These are phyloP conservation scores for Patiria pectinifera DNA, from an alignment of 53 echinoderm and acorn worm genomes.

Conservation along the genomic window DNA sequence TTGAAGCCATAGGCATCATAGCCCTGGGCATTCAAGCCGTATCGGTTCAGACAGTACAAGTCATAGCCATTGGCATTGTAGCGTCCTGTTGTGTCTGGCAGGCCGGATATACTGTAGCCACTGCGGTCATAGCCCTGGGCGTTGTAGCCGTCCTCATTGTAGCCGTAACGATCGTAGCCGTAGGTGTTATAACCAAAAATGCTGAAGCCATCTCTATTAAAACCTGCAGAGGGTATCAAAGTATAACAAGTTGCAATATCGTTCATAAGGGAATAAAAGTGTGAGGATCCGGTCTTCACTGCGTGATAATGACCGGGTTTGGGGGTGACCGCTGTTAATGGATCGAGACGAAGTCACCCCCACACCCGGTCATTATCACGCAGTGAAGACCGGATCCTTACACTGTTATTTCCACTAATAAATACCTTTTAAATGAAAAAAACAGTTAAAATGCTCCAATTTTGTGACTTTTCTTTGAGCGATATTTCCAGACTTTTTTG, in stretches of 20 bases:
- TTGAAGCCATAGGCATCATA: slow-evolving; percentile 85
- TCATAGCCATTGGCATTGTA: slow-evolving; percentile 71
- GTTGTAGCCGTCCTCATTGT: slow-evolving; percentile 76
- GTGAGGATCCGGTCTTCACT: too few species aligned
- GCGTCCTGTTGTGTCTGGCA: slow-evolving; percentile 65
- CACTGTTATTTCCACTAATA: too few species aligned
- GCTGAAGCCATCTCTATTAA: slow-evolving; percentile 88
- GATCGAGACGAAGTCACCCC: too few species aligned
- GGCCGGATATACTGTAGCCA: slow-evolving; percentile 49
- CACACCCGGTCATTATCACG: too few species aligned
- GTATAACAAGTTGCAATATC: neutral
- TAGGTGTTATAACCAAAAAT: slow-evolving; percentile 75
- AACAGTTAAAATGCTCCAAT: too few species aligned
- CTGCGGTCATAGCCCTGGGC: slow-evolving; percentile 76
- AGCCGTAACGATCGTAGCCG: slow-evolving; percentile 93
- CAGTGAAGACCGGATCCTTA: too few species aligned
- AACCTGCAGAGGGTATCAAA: slow-evolving; percentile 55
- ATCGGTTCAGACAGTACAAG: slow-evolving; percentile 78
- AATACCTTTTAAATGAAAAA: too few species aligned
- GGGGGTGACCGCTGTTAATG: too few species aligned
- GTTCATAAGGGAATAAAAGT: neutral
- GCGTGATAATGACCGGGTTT: too few species aligned
- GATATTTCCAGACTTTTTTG: too few species aligned
- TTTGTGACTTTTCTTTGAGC: too few species aligned
- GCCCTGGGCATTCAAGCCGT: slow-evolving; percentile 71